Evolutionary conservation across 2,113 vertebrate genomes (phyloP), one percentile per base, ranked within the genome.

Genomic region (Acrocephalus kingi): DNA sequence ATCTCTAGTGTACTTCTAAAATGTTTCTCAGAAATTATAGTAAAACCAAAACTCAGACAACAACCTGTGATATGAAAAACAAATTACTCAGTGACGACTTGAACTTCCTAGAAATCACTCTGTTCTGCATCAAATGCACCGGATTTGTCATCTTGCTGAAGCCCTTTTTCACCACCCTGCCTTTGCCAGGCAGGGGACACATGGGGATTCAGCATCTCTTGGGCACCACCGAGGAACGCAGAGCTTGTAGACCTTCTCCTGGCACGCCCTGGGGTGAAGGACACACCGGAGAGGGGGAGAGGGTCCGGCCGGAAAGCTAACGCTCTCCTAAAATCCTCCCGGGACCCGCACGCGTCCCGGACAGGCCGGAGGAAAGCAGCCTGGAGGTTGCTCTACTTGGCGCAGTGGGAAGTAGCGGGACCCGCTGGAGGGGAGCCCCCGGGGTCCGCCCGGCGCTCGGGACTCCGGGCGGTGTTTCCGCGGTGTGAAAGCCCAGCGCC

Each of bases 91-190:
- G 22, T 15, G 22, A 75, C 33, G 84, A 84, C 37, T 69, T 19
- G 33, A 75, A 71, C 74, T 96, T 94, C 93, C 69, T 93, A 93
- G 93, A 97, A 95, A 89, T 75, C 81, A 25, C 39, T 37, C 58
- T 2, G 51, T n/a, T 45, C 55, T 45, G 49, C 58, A 56, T 15
- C 18, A 9, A 41, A 45, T 1, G 7, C 24, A 25, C 13, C 3
- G 1, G 11, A 20, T 61, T n/a, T 56, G 51, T 63, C 59, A n/a
- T 45, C 58, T 52, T 31, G 24, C 66, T 72, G 15, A 35, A 74
- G n/a, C 37, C 28, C 24, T 15, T 67, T 76, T 24, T 46, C 41
- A 25, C 13, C 49, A 61, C 51, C 46, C 31, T 23, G 73, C 25
- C 56, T 68, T 27, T 61, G 24, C 31, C 13, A 2, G 17, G 46